These are phyloP conservation scores for Ophioninae sp. DNA, from an alignment of 2,888 invertebrate species.

Conservation along the genomic window DNA sequence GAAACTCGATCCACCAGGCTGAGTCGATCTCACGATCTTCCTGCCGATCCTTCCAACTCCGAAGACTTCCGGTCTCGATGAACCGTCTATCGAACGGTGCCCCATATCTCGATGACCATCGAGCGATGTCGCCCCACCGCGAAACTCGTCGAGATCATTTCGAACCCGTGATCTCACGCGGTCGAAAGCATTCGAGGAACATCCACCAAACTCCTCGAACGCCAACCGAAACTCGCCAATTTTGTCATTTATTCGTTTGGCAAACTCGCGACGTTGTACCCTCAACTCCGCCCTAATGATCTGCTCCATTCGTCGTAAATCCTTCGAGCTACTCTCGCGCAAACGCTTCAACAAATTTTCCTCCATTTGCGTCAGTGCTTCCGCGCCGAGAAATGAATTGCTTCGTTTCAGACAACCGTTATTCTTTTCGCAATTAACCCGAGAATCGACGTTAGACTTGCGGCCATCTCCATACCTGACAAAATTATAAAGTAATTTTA, in stretches of 20 bases:
- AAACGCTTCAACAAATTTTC: constrained; percentile 51
- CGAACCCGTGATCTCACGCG: constrained; percentile 26
- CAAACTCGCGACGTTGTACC: constrained; percentile 58
- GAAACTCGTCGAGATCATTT: constrained; percentile 20
- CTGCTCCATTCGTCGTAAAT: constrained; percentile 60
- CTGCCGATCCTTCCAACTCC: constrained; percentile 28
- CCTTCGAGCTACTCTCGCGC: constrained; percentile 49
- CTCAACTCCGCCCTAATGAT: constrained; percentile 60
- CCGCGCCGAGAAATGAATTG: constrained; percentile 44
- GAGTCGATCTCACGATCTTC: constrained; percentile 32
- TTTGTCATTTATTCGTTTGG: constrained; percentile 58
- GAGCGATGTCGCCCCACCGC: background rate
- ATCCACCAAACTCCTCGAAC: constrained; percentile 61
- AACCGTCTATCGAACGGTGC: constrained; percentile 19
- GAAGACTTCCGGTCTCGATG: constrained; percentile 34
- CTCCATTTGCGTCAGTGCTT: constrained; percentile 49
- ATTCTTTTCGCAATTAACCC: constrained; percentile 5
- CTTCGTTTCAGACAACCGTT: constrained; percentile 30
- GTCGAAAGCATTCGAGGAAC: constrained; percentile 27
- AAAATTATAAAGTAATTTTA: background rate
- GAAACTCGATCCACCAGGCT: constrained; percentile 29
- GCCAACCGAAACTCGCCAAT: constrained; percentile 61
- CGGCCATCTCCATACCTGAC: constrained; percentile 25
- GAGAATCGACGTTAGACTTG: constrained; percentile 11
- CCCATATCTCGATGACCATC: background rate